These are phyloP conservation scores for Cyprinus carpio DNA, from an alignment of 2,113 vertebrate genomes.

Conservation along the genomic window DNA sequence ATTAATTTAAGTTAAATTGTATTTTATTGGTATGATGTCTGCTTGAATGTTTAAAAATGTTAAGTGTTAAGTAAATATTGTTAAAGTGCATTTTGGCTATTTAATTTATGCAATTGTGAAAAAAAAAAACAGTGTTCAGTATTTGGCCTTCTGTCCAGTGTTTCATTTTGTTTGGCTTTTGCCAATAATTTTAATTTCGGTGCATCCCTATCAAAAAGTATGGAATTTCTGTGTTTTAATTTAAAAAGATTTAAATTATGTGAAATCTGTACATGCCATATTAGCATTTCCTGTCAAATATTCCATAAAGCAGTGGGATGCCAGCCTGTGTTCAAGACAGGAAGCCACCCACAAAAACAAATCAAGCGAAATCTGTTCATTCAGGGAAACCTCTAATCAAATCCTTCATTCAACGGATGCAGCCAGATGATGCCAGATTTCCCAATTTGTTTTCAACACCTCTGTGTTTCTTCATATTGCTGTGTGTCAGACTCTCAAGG, in stretches of 20 bases:
- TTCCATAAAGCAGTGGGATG: neutral
- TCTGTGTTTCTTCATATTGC: constrained; percentile 26
- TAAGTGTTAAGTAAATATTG: too few species aligned
- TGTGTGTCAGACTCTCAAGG: constrained; percentile 15
- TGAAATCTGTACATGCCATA: neutral
- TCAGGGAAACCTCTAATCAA: constrained; percentile 32
- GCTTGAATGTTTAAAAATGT: too few species aligned
- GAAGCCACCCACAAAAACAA: constrained; percentile 22
- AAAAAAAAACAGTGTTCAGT: too few species aligned
- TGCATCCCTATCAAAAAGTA: too few species aligned
- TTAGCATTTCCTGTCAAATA: constrained; percentile 16
- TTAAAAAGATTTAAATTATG: neutral
- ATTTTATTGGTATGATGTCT: too few species aligned
- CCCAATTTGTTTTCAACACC: constrained; percentile 33
- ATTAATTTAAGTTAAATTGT: too few species aligned
- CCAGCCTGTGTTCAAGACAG: neutral
- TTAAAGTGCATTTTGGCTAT: too few species aligned
- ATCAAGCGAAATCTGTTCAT: constrained; percentile 26
- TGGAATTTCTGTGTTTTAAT: neutral
- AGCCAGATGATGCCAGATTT: constrained; percentile 11
- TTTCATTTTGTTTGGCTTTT: too few species aligned
- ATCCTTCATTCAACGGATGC: constrained; percentile 22
- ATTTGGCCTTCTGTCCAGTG: too few species aligned
- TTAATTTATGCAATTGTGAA: too few species aligned
- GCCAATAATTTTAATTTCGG: too few species aligned